Base-by-base conservation (phyloP, 2,888 invertebrate species). In the Cancer borealis region DNA sequence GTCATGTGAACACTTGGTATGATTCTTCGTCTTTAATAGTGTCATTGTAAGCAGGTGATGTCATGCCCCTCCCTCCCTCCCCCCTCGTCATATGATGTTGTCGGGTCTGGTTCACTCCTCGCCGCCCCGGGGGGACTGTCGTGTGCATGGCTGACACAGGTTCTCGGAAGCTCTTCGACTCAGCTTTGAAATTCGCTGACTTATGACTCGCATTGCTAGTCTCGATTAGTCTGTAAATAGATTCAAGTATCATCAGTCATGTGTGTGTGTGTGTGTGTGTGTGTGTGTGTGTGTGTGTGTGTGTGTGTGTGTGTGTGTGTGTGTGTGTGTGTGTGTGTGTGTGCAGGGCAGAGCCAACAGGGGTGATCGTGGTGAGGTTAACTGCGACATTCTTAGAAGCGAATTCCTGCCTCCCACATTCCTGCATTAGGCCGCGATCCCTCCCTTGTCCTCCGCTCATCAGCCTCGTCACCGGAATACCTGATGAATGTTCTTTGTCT, bases 231-330 rank as follows among this genome's bases (percentile, higher is more conserved):
- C 8, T 66, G n/a, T 66, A 66, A 66, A 14, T n/a, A 66, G 39
- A 39, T 39, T 39, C n/a, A 21, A 66, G 4, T 66, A 66, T 66
- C 66, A 66, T 66, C 66, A 66, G n/a, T 4, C 6, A 10, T n/a
- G 26, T 73, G n/a, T 73, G 73, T 73, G n/a, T 73, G n/a, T 66
- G 66, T 66, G 66, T 66, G 66, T 66, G 66, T 66, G 66, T 66
- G 66, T 66, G 66, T 66, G 66, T 66, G 66, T 66, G 66, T 66
- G 66, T 66, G 66, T 66, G 66, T 66, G 6, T 66, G 10, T 17
- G 17, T n/a, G 17, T 3, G 10, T 66, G n/a, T n/a, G 26, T 73
- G n/a, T 73, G 73, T 73, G n/a, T 73, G 73, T 73, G 73, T 73
- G 73, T 73, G 73, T 73, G 73, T 73, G 73, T 73, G 73, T 73